These are phyloP conservation scores for Eumerus sabulonum DNA, from an alignment of 2,888 invertebrate genomes.

Conservation along the genomic window DNA sequence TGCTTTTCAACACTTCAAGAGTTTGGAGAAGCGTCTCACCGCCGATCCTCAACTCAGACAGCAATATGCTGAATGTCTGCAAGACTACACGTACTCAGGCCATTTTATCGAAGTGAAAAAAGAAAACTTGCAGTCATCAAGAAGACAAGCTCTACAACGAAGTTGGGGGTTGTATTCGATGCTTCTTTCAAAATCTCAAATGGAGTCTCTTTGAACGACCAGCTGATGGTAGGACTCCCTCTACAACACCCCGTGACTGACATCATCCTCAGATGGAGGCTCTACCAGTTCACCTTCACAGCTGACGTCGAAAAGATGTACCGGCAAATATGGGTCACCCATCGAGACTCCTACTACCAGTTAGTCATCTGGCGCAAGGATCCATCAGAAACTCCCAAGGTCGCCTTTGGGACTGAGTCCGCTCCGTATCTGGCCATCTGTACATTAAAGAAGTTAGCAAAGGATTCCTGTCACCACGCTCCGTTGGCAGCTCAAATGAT, in stretches of 20 bases:
- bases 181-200: no score
- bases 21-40: slow-evolving; percentile 14
- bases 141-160: slow-evolving; percentile 4
- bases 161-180: no score
- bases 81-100: slow-evolving; percentile 10
- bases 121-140: slow-evolving; percentile 4
- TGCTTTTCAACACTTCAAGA: slow-evolving; percentile 26
- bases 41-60: slow-evolving; percentile 1
- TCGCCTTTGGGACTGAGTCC: no score
- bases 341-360: slow-evolving; percentile 15
- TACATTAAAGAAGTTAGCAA: no score
- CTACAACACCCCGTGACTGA: slow-evolving; percentile 14
- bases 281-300: slow-evolving; percentile 19
- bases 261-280: slow-evolving; percentile 20
- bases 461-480: no score
- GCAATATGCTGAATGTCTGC: slow-evolving; percentile 20
- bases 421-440: no score
- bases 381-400: slow-evolving; percentile 1
- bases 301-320: slow-evolving; percentile 39
- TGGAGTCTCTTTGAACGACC: no score
- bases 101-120: slow-evolving; percentile 19
- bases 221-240: slow-evolving; percentile 9
- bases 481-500: no score
- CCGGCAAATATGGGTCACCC: slow-evolving; percentile 25
- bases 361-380: slow-evolving; percentile 15